phyloP scores from a whole-genome alignment of 2,113 vertebrate genomes.

The Myiopsitta monachus region DNA sequence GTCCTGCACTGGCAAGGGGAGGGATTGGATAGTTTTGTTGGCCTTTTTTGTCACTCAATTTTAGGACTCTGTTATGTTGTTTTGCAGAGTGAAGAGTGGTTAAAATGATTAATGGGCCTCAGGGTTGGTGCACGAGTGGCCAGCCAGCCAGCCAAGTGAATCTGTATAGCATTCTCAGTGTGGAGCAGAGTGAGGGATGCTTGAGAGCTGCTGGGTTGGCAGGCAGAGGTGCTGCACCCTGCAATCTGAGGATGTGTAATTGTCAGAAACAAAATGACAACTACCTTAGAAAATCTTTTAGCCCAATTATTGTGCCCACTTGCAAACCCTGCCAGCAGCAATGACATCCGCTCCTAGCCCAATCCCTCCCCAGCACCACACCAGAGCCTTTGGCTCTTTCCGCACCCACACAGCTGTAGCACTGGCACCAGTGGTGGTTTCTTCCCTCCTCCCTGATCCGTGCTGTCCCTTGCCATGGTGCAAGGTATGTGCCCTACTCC shows the following conservation, averaged over 20 bases:
- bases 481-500: not conserved
- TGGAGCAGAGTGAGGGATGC: not conserved
- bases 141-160: not conserved
- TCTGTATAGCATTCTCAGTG: not conserved
- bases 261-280: not conserved
- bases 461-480: not conserved
- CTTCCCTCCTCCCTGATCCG: rapidly evolving
- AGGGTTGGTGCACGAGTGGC: not conserved
- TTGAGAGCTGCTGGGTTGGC: not conserved
- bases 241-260: not conserved
- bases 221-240: not conserved
- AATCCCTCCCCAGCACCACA: not conserved
- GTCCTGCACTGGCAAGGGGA: rapidly evolving
- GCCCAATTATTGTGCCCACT: not conserved
- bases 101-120: constrained; percentile 34
- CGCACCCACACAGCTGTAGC: not conserved
- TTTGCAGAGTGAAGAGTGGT: constrained; percentile 35
- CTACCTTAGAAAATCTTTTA: constrained; percentile 13
- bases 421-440: not conserved
- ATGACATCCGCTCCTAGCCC: not conserved
- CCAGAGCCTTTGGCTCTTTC: rapidly evolving
- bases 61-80: constrained; percentile 38
- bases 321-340: not conserved
- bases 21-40: not conserved
- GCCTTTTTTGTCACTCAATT: constrained; percentile 29